Evolutionary conservation across 2,797 vertebrate genomes (phyloP).

Genomic region (Sebastes hubbsi): DNA sequence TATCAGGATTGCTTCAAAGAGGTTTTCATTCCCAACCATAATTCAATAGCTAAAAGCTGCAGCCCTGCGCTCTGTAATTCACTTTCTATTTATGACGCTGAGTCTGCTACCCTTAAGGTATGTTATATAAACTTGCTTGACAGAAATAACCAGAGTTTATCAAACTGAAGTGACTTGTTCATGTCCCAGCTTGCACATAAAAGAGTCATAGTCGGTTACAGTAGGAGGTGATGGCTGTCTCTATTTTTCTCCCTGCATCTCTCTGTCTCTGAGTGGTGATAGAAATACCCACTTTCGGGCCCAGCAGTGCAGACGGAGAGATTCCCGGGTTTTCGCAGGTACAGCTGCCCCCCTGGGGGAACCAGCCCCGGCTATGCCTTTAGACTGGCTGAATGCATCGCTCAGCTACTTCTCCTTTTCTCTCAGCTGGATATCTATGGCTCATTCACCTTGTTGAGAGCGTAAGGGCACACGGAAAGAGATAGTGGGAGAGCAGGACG

Average conservation of each 20-base stretch:
- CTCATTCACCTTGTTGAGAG: slow-evolving; percentile 51
- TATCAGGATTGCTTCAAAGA: slow-evolving; percentile 5
- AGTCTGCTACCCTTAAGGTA: background rate
- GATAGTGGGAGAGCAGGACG: background rate
- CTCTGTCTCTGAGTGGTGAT: slow-evolving; percentile 23
- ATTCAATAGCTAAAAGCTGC: slow-evolving; percentile 2
- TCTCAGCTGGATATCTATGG: slow-evolving; percentile 54
- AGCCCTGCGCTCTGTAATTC: slow-evolving; percentile 1
- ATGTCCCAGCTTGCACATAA: slow-evolving; percentile 10
- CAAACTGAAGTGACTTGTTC: slow-evolving; percentile 31
- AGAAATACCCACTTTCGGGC: slow-evolving; percentile 36
- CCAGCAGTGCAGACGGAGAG: slow-evolving; percentile 22
- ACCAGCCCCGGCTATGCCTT: slow-evolving; percentile 17
- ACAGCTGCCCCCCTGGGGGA: slow-evolving; percentile 21
- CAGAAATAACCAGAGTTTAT: slow-evolving; percentile 45
- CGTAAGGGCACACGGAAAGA: background rate
- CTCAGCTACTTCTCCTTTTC: slow-evolving; percentile 52
- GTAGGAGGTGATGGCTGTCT: slow-evolving; percentile 17
- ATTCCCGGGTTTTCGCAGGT: slow-evolving; percentile 35
- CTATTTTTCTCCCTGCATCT: background rate
- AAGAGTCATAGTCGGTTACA: slow-evolving; percentile 25
- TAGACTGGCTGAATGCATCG: slow-evolving; percentile 42
- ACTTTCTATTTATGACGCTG: background rate
- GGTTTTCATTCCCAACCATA: slow-evolving; percentile 7
- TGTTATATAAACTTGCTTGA: slow-evolving; percentile 13